Evolutionary conservation across 2,113 vertebrate species (phyloP).

Genomic region (Protobothrops flavoviridis): DNA sequence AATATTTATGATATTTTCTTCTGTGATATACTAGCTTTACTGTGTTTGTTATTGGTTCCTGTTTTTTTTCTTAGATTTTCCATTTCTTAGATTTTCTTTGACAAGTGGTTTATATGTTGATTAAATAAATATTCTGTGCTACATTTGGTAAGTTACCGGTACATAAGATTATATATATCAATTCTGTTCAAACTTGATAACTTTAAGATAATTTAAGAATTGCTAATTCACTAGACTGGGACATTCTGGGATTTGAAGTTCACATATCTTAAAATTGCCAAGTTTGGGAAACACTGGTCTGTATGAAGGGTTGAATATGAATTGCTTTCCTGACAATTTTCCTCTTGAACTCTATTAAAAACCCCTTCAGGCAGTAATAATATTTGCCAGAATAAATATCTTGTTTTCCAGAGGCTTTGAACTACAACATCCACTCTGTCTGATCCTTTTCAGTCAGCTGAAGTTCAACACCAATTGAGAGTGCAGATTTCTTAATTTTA

Average conservation of each 20-base stretch:
- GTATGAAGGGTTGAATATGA: background rate
- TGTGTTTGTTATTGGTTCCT: background rate
- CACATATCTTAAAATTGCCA: background rate
- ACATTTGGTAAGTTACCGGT: background rate
- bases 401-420: background rate
- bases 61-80: background rate
- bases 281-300: background rate
- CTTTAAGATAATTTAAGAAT: background rate
- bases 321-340: background rate
- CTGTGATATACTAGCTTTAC: background rate
- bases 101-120: background rate
- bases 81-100: background rate
- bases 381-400: background rate
- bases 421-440: background rate
- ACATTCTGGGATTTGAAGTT: background rate
- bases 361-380: background rate
- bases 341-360: background rate
- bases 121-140: background rate
- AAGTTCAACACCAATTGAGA: background rate
- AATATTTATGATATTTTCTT: background rate
- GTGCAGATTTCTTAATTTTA: background rate
- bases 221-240: background rate
- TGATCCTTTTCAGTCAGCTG: background rate
- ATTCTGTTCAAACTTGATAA: background rate
- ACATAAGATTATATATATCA: background rate